Conservation (phyloP, 2,888 invertebrate species). For the Pterostichus madidus region DNA sequence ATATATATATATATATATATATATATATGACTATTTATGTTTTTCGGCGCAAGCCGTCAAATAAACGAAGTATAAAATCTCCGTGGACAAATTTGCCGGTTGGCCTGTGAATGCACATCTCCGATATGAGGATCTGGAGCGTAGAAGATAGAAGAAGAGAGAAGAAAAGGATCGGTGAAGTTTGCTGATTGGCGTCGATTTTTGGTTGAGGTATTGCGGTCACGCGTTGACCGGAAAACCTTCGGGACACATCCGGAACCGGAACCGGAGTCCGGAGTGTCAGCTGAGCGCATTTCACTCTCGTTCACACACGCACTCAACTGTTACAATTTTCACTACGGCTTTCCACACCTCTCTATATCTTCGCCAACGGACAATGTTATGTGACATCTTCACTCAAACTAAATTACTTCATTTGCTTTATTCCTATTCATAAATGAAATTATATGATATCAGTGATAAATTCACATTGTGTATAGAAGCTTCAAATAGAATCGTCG, state of each 20-base stretch:
- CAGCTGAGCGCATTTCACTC: slow-evolving; percentile 51
- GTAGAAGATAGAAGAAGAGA: neutral
- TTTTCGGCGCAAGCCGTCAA: neutral
- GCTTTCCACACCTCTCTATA: too few relatives aligned
- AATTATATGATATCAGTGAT: too few relatives aligned
- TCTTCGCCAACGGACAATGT: too few relatives aligned
- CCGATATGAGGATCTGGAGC: neutral
- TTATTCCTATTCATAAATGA: neutral
- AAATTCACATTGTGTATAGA: too few relatives aligned
- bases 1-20: too few relatives aligned
- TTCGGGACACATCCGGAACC: slow-evolving; percentile 60
- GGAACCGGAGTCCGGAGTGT: slow-evolving; percentile 25
- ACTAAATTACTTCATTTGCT: neutral
- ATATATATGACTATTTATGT: too few relatives aligned
- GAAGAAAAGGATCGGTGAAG: slow-evolving; percentile 12
- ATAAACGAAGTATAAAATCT: slow-evolving; percentile 42
- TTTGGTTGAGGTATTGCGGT: slow-evolving; percentile 61
- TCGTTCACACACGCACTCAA: slow-evolving; percentile 48
- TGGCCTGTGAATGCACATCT: slow-evolving; percentile 13
- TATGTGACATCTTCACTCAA: too few relatives aligned
- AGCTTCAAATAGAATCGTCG: too few relatives aligned
- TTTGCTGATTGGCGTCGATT: slow-evolving; percentile 61
- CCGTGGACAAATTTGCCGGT: slow-evolving; percentile 18
- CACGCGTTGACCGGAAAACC: slow-evolving; percentile 62
- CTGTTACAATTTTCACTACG: slow-evolving; percentile 1